Conservation (phyloP, 2,888 invertebrate species). For the Cephus pygmeus region DNA sequence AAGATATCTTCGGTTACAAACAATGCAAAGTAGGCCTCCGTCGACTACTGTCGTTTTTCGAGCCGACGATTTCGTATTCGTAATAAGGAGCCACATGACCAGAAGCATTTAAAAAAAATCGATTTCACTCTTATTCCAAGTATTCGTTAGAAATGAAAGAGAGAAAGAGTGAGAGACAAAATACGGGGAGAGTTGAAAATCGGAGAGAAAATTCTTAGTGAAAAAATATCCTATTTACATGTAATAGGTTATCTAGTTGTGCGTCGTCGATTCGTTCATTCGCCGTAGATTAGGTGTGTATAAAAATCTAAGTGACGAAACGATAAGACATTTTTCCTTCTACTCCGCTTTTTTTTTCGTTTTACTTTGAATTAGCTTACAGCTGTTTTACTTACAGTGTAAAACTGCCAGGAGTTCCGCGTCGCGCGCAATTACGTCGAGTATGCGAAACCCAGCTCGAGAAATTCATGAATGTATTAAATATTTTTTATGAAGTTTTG, state of each 20-base stretch:
- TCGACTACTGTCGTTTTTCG: background rate
- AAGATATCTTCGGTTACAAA: background rate
- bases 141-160: background rate
- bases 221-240: conserved; percentile 66
- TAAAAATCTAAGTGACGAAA: conserved; percentile 61
- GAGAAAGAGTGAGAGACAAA: background rate
- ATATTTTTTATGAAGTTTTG: background rate
- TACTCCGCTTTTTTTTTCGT: background rate
- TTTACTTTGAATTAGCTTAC: background rate
- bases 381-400: background rate
- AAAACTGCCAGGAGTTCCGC: background rate
- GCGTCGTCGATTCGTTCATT: conserved; percentile 61
- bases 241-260: conserved; percentile 56
- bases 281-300: conserved; percentile 48
- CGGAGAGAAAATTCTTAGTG: conserved; percentile 41
- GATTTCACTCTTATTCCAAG: background rate
- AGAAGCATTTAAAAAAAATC: background rate
- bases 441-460: background rate
- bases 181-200: background rate
- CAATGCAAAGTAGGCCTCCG: background rate
- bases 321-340: conserved; percentile 38
- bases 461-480: background rate
- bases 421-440: background rate
- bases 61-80: background rate
- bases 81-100: background rate